Conservation (phyloP, 2,797 vertebrate genomes). For the Galagoides demidoff region DNA sequence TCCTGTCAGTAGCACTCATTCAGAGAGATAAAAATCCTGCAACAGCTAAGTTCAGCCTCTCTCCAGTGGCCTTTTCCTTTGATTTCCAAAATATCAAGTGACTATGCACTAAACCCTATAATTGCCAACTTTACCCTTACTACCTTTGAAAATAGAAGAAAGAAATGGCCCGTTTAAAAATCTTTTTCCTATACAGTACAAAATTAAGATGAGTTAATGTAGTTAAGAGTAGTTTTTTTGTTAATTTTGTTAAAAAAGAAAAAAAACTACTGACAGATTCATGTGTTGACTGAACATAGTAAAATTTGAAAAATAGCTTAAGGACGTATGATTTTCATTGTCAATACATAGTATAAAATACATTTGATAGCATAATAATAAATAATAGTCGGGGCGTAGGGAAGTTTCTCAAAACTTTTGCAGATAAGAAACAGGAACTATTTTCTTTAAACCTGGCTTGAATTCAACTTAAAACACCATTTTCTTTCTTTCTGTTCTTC, state of each 20-base stretch:
- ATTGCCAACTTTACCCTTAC: conserved; percentile 47
- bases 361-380: conserved; percentile 26
- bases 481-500: conserved; percentile 85
- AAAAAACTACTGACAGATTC: neutral
- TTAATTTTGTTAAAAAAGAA: conserved; percentile 29
- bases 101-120: conserved; percentile 66
- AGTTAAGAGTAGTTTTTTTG: neutral
- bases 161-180: conserved; percentile 55
- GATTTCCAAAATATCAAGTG: conserved; percentile 73
- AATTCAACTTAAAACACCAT: conserved; percentile 83
- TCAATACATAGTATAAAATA: neutral
- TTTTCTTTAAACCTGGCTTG: conserved; percentile 83
- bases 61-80: conserved; percentile 75
- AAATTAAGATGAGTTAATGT: neutral
- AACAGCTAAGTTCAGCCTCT: conserved; percentile 74
- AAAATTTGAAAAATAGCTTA: conserved; percentile 43
- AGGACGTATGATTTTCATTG: conserved; percentile 14
- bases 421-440: conserved; percentile 60
- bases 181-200: neutral
- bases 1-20: conserved; percentile 79
- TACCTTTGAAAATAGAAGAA: conserved; percentile 53
- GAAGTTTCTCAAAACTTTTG: conserved; percentile 61
- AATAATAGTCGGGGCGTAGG: conserved; percentile 18
- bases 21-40: conserved; percentile 79
- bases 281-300: neutral